Evolutionary conservation across 2,888 invertebrate genomes (phyloP).

Genomic region (Amorpha juglandis): DNA sequence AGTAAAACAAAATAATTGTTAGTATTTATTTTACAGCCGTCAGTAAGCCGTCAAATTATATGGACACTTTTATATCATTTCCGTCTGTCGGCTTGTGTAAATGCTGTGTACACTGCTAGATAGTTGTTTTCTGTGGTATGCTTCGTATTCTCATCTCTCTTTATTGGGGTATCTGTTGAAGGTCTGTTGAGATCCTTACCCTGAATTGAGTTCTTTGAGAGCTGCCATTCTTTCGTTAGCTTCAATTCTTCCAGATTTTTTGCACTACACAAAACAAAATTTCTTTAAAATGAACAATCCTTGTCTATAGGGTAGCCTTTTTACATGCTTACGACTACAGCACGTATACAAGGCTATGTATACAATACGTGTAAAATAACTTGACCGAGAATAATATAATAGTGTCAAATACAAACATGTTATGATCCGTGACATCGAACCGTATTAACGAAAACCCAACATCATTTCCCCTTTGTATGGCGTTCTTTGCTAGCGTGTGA

Average conservation of each 20-base stretch:
- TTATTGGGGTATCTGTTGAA: conserved; percentile 10
- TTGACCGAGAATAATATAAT: background rate
- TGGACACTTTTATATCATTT: conserved; percentile 30
- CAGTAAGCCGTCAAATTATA: conserved; percentile 48
- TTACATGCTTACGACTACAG: no score
- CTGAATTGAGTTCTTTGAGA: conserved; percentile 57
- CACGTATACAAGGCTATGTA: no score
- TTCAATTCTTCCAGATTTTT: conserved; percentile 59
- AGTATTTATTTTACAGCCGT: conserved; percentile 51
- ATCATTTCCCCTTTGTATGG: conserved; percentile 66
- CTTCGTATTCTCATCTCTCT: conserved; percentile 10
- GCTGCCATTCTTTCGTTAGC: conserved; percentile 71
- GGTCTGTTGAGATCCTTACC: conserved; percentile 31
- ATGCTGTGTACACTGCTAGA: conserved; percentile 59
- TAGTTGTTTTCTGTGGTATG: conserved; percentile 38
- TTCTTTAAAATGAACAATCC: no score
- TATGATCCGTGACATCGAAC: conserved; percentile 65
- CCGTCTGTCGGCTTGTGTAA: conserved; percentile 39
- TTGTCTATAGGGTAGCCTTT: no score
- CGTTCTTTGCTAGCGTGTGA: conserved; percentile 59
- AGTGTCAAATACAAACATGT: conserved; percentile 54
- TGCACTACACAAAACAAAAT: conserved; percentile 48
- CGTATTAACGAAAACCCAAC: conserved; percentile 65
- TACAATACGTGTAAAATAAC: no score
- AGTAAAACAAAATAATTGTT: background rate